Percentiles rank a stretch among this genome's conserved stretches.
These are phyloP conservation scores for Tiaroga cobitis DNA, from an alignment of 2,797 vertebrate genomes.

Conservation along the genomic window DNA sequence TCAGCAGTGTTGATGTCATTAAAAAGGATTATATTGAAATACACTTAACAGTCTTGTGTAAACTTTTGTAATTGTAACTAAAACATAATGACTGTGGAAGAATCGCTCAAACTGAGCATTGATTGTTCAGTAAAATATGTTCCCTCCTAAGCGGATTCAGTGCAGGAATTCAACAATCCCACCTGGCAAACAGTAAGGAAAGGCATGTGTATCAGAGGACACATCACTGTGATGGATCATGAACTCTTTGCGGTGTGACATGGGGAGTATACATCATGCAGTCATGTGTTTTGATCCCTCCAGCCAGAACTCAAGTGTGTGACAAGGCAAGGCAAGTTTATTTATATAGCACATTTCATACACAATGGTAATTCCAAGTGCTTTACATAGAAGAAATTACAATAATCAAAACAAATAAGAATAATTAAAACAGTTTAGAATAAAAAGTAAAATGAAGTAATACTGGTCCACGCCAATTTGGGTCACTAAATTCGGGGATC, in stretches of 20 bases:
- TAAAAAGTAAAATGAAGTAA: no score
- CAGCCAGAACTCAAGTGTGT: conserved; percentile 29
- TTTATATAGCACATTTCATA: no score
- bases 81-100: background rate
- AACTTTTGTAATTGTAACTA: background rate
- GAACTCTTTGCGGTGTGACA: conserved; percentile 41
- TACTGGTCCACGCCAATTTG: no score
- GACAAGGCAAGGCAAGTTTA: no score
- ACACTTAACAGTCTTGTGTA: background rate
- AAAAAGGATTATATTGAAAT: conserved; percentile 10
- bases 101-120: background rate
- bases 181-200: conserved; percentile 30
- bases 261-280: conserved; percentile 41
- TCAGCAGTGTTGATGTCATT: background rate
- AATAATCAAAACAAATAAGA: no score
- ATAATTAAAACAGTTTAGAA: no score
- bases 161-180: background rate
- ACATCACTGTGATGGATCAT: conserved; percentile 53
- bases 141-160: background rate
- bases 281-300: conserved; percentile 42
- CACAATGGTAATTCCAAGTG: no score
- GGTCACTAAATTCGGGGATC: no score
- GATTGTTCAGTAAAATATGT: background rate
- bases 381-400: no score
- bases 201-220: conserved; percentile 33